These are phyloP conservation scores for Pseudochromis fuscus DNA, from an alignment of 2,797 vertebrate genomes.

Conservation along the genomic window DNA sequence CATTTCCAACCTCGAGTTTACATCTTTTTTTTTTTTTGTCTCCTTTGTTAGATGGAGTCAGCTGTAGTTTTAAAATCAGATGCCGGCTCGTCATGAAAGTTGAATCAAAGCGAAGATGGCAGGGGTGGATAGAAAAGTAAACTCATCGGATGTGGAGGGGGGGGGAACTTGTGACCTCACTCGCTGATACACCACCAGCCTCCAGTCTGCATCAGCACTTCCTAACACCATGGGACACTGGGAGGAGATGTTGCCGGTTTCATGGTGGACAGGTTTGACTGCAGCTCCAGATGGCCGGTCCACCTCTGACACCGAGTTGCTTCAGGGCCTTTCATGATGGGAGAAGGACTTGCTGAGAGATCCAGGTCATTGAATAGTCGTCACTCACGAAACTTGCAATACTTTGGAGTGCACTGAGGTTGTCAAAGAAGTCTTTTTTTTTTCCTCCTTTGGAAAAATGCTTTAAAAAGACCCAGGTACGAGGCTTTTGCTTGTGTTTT, in stretches of 20 bases:
- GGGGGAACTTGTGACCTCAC: conserved; percentile 35
- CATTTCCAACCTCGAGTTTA: background rate
- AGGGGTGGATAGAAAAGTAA: background rate
- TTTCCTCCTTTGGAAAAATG: conserved; percentile 25
- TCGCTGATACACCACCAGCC: conserved; percentile 18
- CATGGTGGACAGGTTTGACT: conserved; percentile 23
- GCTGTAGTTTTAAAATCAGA: background rate
- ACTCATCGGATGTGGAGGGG: conserved; percentile 34
- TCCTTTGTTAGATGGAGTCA: background rate
- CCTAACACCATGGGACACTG: conserved; percentile 32
- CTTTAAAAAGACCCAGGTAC: background rate
- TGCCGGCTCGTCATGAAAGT: conserved; percentile 13
- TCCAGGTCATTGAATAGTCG: conserved; percentile 22
- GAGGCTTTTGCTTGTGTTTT: conserved; percentile 42
- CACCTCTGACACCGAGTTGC: conserved; percentile 54
- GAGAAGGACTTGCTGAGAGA: conserved; percentile 6
- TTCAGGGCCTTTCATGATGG: conserved; percentile 27
- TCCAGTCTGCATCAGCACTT: conserved; percentile 34
- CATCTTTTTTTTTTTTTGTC: background rate
- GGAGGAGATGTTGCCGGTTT: conserved; percentile 16
- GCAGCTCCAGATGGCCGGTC: conserved; percentile 45
- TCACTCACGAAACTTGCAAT: background rate
- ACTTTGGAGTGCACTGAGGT: background rate
- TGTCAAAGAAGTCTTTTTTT: background rate
- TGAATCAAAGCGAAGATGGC: conserved; percentile 46